These are phyloP conservation scores for Ormyrus nitidulus DNA, from an alignment of 2,888 invertebrate genomes.

Conservation along the genomic window DNA sequence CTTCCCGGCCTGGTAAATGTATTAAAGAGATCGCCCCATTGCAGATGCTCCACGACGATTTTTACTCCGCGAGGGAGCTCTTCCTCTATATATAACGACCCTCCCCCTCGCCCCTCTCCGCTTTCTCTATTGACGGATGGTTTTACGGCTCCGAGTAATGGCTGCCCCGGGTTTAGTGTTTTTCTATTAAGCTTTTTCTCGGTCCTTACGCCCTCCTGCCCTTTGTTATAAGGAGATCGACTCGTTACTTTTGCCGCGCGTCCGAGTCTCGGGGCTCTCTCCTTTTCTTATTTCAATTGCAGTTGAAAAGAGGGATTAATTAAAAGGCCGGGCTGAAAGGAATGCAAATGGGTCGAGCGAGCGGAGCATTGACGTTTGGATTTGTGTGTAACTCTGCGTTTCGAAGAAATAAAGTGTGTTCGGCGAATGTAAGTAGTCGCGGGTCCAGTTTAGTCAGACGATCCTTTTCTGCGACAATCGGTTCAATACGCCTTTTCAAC, in stretches of 20 bases:
- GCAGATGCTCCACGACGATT: constrained; percentile 46
- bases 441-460: too few relatives aligned
- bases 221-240: constrained; percentile 18
- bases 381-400: neutral
- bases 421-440: too few relatives aligned
- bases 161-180: constrained; percentile 38
- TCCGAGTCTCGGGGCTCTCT: neutral
- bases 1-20: constrained; percentile 64
- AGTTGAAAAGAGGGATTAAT: constrained; percentile 1
- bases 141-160: constrained; percentile 41
- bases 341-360: constrained; percentile 1
- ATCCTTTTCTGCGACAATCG: too few relatives aligned
- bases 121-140: constrained; percentile 30
- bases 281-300: constrained; percentile 5
- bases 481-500: too few relatives aligned
- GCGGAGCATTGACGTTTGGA: neutral
- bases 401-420: neutral
- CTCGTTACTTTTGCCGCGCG: constrained; percentile 2
- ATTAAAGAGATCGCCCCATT: constrained; percentile 60
- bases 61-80: constrained; percentile 37
- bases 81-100: constrained; percentile 19
- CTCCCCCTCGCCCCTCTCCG: neutral
- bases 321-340: neutral
- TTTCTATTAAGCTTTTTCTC: constrained; percentile 41
- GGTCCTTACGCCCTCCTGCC: neutral